Percentiles rank a stretch among this genome's conserved stretches.
phyloP scores from a whole-genome alignment of 2,113 vertebrate genomes.

The Sebastes fasciatus region DNA sequence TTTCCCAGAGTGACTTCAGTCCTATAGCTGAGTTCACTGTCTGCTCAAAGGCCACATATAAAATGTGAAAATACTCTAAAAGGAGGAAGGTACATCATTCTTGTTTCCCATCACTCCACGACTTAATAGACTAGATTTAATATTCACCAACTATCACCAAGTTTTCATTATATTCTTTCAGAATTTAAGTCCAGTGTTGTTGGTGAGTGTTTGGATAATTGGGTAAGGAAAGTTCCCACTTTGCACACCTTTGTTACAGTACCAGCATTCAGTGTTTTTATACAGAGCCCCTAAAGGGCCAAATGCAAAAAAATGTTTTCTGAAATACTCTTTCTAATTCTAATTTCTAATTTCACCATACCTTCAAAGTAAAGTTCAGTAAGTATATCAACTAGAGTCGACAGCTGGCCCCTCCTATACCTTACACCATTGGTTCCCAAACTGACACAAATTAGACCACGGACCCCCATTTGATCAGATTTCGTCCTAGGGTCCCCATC shows the following conservation, averaged over 20 bases:
- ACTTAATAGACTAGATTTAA: neutral
- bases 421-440: too few species aligned
- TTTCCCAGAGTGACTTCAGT: conserved; percentile 23
- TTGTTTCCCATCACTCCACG: too few species aligned
- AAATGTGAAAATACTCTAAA: neutral
- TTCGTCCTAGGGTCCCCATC: too few species aligned
- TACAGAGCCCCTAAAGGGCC: neutral
- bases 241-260: neutral
- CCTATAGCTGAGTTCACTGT: conserved; percentile 18
- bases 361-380: neutral
- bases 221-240: neutral
- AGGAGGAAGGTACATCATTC: neutral
- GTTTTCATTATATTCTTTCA: neutral
- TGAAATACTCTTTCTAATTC: too few species aligned
- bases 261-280: neutral
- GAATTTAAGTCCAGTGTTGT: too few species aligned
- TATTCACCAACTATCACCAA: neutral
- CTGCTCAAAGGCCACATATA: neutral
- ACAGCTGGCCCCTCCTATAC: too few species aligned
- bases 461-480: too few species aligned
- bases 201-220: neutral
- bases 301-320: too few species aligned
- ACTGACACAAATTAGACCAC: too few species aligned
- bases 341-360: neutral
- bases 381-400: too few species aligned